Evolutionary conservation across 2,888 invertebrate species (phyloP), one percentile per base, ranked within the genome.

Genomic region (Herminia tarsipennalis): DNA sequence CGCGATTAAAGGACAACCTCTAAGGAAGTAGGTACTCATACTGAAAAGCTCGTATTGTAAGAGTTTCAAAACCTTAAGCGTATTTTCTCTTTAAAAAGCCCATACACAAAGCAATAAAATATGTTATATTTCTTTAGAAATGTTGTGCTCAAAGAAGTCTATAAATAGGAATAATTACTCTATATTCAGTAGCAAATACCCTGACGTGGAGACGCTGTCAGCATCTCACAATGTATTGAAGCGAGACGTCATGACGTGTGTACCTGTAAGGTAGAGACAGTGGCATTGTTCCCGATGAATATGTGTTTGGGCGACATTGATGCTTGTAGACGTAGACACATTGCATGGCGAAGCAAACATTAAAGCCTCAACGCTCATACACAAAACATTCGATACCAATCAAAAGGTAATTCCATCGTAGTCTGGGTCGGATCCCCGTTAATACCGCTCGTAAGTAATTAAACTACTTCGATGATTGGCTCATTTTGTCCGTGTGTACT

Each of bases 401-500:
- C 60, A 57, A 66, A 66, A 55, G 42, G 45, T 40, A 63, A 60
- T 63, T 48, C 45, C 54, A 59, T 49, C 50, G 39, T 14, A 32
- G 51, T 49, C 33, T 37, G 42, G 49, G 54, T 45, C 57, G 21
- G 58, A 39, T 28, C 29, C 46, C 39, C 49, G 44, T 56, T 56
- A 52, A 57, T 55, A 44, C 48, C 42, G 36, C 10, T 40, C 38
- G 36, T 63, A 55, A 66, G 63, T 66, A 65, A 65, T 65, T 57
- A 65, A 63, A 65, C 66, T 65, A 65, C 63, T 65, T 60, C 12
- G 57, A 57, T 52, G 60, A 65, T 66, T 66, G 54, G 48, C 46
- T 56, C 50, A 66, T 56, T 52, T 42, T 10, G 37, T 24, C 44
- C 14, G 20, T 30, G 45, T 40, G 39, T 46, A 34, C 36, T 46